These are phyloP conservation scores for Poeciliopsis paucimaculata DNA, from an alignment of 2,797 vertebrate species.

Conservation along the genomic window DNA sequence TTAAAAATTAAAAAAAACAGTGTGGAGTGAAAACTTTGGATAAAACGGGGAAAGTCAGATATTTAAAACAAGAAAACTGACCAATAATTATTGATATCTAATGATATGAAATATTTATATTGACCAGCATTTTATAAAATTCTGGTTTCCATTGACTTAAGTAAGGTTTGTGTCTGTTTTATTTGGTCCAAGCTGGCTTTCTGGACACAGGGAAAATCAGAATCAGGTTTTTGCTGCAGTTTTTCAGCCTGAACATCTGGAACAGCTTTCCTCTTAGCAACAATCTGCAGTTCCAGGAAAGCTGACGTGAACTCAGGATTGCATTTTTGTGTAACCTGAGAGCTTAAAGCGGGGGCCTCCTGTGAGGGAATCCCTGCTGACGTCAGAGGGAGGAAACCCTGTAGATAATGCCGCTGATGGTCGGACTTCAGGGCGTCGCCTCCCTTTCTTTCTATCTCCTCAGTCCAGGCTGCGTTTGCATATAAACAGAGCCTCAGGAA, in stretches of 20 bases:
- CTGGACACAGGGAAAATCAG: not conserved
- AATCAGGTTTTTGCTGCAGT: not conserved
- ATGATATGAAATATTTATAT: too few species aligned
- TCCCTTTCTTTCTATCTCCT: conserved; percentile 53
- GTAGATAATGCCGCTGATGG: conserved; percentile 52
- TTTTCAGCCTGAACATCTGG: conserved; percentile 2
- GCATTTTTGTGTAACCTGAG: conserved; percentile 10
- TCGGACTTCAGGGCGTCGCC: conserved; percentile 31
- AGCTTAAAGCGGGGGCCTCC: not conserved
- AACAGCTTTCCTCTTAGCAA: not conserved
- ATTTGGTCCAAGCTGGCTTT: not conserved
- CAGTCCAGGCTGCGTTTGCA: conserved; percentile 25
- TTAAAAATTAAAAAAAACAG: too few species aligned
- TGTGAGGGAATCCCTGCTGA: conserved; percentile 67
- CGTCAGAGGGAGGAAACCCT: conserved; percentile 45
- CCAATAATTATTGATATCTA: too few species aligned
- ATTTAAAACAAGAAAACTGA: too few species aligned
- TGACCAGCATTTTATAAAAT: not conserved
- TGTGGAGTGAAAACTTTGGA: too few species aligned
- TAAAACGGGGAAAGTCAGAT: too few species aligned
- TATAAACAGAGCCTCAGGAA: conserved; percentile 23
- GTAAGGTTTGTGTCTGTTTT: not conserved
- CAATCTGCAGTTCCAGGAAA: conserved; percentile 6
- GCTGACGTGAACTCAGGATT: not conserved
- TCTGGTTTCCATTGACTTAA: not conserved